Evolutionary conservation across 1,140 invertebrate genomes (phyloP), one percentile per base, ranked within the genome.

Genomic region (Lycorma delicatula): DNA sequence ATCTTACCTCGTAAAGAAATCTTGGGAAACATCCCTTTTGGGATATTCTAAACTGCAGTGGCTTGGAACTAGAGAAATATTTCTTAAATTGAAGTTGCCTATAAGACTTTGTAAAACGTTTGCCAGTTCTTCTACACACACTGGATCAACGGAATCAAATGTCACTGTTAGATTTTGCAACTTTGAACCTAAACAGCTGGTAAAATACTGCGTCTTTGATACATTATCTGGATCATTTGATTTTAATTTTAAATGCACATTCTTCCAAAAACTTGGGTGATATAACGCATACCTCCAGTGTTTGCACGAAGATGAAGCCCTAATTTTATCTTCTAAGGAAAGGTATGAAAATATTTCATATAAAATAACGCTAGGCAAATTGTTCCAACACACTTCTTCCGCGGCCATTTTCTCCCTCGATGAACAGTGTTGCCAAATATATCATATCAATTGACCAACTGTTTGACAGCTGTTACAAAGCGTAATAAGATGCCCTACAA

Each of bases 301-400:
- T 70, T 73, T 80, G 66, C 81, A 83, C 23, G 75, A 75, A 63
- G 79, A 77, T 7, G 79, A 79, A 29, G 80, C 79, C 67, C 66
- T 74, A 48, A 83, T 71, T 67, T 76, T 74, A 66, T 79, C 79
- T 60, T 75, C 67, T 54, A 74, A 70, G 1, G 77, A 70, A 56
- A 84, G 70, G 68, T 81, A 80, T 20, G 77, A 79, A 67, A 81
- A 79, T 61, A 84, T 76, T 68, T 83, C 78, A 34, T 81, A 74
- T 61, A 83, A 73, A 61, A 81, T 77, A 56, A 84, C 76, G 67
- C 76, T 81, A 58, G 81, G 81, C 60, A 83, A 68, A 64, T 73
- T 74, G 59, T 75, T 74, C 78, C 79, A 80, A 65, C 68, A 73
- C 29, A 54, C 58, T 50, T 31, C 20, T 51, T 54, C 52, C 22